A percentile compares a stretch with the other conserved stretches of the same genome.
These are phyloP conservation scores for Teleiodes luculella DNA, from an alignment of 2,888 invertebrate species.

Conservation along the genomic window DNA sequence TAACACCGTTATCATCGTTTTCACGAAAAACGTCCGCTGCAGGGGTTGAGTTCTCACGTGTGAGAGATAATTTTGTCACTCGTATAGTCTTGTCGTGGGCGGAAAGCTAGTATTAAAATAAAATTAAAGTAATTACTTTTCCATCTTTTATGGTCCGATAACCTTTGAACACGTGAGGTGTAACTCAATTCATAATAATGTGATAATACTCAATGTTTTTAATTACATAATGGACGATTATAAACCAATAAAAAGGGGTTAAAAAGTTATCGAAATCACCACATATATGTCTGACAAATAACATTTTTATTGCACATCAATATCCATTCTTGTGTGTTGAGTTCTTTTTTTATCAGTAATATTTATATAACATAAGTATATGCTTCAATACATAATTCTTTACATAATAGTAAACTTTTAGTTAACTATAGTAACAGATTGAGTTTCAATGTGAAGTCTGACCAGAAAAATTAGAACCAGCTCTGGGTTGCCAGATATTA, in stretches of 20 bases:
- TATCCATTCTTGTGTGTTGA: neutral
- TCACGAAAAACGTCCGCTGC: too few species aligned
- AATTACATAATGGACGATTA: neutral
- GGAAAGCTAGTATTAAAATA: neutral
- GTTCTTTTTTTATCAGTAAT: neutral
- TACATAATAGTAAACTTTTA: too few species aligned
- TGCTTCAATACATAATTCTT: too few species aligned
- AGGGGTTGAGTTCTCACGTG: too few species aligned
- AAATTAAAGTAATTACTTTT: neutral
- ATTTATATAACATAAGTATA: neutral
- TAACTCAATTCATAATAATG: neutral
- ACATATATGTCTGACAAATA: neutral
- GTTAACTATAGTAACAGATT: too few species aligned
- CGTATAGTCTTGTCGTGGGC: too few species aligned
- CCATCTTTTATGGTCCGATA: neutral
- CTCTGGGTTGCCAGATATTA: too few species aligned
- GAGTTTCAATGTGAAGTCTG: too few species aligned
- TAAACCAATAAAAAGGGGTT: constrained; percentile 1
- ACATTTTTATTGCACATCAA: neutral
- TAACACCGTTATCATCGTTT: too few species aligned
- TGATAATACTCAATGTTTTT: neutral
- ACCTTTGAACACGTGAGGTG: neutral
- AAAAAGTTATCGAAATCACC: neutral
- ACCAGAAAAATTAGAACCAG: too few species aligned
- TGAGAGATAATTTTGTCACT: too few species aligned